Conservation (phyloP, 2,888 invertebrate genomes). For the Drosophila anceps region DNA sequence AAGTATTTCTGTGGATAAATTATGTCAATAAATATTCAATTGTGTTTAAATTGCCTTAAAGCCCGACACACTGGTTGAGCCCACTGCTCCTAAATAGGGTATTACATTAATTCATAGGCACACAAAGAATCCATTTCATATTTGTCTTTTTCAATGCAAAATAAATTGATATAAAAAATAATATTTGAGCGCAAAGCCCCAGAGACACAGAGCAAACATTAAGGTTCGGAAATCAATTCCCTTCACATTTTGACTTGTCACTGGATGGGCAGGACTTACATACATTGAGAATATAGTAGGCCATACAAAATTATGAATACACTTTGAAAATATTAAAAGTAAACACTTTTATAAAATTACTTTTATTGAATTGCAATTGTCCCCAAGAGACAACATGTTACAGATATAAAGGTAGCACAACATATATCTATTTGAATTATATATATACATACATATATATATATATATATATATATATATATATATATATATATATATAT, state of each 20-base stretch:
- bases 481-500: not conserved
- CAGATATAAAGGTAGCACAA: not conserved
- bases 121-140: constrained; percentile 7
- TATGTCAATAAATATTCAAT: not conserved
- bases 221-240: constrained; percentile 15
- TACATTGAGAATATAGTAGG: constrained; percentile 17
- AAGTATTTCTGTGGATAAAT: constrained; percentile 73
- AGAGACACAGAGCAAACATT: constrained; percentile 52
- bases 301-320: not conserved
- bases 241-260: constrained; percentile 4
- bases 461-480: not conserved
- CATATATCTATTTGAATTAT: not conserved
- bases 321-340: constrained; percentile 5
- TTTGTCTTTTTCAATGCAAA: constrained; percentile 42
- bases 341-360: too few species aligned
- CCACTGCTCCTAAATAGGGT: not conserved
- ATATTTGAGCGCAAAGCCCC: constrained; percentile 38
- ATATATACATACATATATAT: not conserved
- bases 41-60: not conserved
- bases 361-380: not conserved
- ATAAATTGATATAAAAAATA: constrained; percentile 22
- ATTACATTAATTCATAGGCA: not conserved
- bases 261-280: constrained; percentile 11
- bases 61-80: not conserved
- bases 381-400: not conserved